phyloP scores from a whole-genome alignment of 2,888 invertebrate species.

The Yponomeuta sedellus region DNA sequence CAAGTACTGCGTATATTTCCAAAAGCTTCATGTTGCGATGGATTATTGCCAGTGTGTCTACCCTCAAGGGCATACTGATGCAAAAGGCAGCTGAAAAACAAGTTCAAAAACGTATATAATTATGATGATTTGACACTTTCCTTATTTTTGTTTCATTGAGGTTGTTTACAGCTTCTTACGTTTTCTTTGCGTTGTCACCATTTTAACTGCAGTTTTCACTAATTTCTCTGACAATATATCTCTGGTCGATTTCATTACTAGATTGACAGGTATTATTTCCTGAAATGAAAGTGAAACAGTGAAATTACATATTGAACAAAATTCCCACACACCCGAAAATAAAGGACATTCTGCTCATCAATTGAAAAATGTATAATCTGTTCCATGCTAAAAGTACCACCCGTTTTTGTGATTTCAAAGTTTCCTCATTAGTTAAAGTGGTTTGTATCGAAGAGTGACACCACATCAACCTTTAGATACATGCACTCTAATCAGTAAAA shows the following conservation, averaged over 20 bases:
- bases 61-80: conserved; percentile 78
- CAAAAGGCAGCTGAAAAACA: conserved; percentile 58
- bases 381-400: no score
- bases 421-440: no score
- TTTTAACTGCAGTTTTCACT: conserved; percentile 72
- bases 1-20: conserved; percentile 83
- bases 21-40: conserved; percentile 78
- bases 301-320: background rate
- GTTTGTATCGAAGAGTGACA: no score
- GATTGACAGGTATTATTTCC: conserved; percentile 78
- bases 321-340: background rate
- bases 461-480: no score
- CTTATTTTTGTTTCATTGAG: no score
- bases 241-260: conserved; percentile 79
- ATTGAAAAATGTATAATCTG: no score
- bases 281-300: conserved; percentile 35
- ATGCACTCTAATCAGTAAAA: no score
- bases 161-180: conserved; percentile 59
- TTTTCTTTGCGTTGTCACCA: conserved; percentile 79
- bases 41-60: conserved; percentile 85
- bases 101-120: conserved; percentile 16
- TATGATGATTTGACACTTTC: background rate
- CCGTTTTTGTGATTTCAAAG: no score
- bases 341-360: no score
- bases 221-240: conserved; percentile 73